Conservation (phyloP, 2,113 vertebrate genomes). For the Syrrhaptes paradoxus region DNA sequence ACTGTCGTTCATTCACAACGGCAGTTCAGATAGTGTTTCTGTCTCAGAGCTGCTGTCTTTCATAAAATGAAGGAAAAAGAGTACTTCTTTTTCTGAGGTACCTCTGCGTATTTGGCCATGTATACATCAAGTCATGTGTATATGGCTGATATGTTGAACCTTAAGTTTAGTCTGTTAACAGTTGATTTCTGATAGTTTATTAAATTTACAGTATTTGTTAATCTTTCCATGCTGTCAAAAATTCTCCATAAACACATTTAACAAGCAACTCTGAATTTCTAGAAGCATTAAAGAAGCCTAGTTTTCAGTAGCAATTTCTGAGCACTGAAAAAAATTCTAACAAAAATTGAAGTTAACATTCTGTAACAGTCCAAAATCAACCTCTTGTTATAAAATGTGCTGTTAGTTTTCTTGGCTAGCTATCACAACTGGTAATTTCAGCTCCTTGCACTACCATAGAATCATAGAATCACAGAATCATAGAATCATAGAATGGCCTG, state of each 20-base stretch:
- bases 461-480: too few species aligned
- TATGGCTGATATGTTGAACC: neutral
- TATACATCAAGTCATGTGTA: neutral
- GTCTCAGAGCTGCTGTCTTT: neutral
- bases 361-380: neutral
- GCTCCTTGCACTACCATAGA: accelerated
- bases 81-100: neutral
- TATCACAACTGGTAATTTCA: neutral
- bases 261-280: neutral
- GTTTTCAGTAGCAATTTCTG: neutral
- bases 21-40: neutral
- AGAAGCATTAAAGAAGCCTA: neutral
- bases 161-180: neutral
- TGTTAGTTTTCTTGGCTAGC: neutral
- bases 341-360: neutral
- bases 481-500: too few species aligned
- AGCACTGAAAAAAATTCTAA: neutral
- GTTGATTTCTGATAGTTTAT: neutral
- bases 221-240: neutral
- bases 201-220: neutral
- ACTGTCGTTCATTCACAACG: neutral
- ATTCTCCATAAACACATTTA: neutral
- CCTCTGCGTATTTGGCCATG: neutral
- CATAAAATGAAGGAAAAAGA: neutral
- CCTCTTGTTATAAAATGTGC: neutral